Base-by-base conservation (phyloP, 2,113 vertebrate genomes). In the Poicephalus gulielmi region DNA sequence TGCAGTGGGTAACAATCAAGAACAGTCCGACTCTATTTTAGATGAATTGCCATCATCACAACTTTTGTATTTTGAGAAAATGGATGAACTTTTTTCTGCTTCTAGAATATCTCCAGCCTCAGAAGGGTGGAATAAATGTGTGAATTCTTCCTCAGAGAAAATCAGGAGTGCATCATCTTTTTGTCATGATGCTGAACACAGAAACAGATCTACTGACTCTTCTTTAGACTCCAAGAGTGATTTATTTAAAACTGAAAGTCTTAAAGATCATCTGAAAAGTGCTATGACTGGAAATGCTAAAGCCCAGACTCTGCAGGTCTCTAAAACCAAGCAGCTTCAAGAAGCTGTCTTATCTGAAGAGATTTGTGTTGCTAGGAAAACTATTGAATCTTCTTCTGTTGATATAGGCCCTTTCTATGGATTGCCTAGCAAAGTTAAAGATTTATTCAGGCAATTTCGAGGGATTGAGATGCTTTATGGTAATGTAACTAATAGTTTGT, bases 361-460 rank as follows among this genome's bases (percentile, higher is more conserved):
- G 98, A 98, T 99, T 43, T 98, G 94, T 76, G 96, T 98, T 62
- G 99, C 99, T 57, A 94, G 97, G 90, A 98, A 97, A 97, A 92
- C 98, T 33, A 97, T 98, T 50, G 98, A 98, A 68, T 95, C 96
- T 0, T 97, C 98, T 6, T 95, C 97, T 30, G 88, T 98, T 25
- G 99, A 99, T 83, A 97, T 98, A 39, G 99, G 99, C 20, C 99
- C 99, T 8, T 99, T 99, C 96, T 99, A 99, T 91, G 99, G 99
- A 14, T 98, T 99, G 30, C 99, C 99, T 44, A 98, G 97, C 94
- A 99, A 98, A 98, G 99, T 99, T n/a, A 98, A 98, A 96, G 99
- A 99, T 31, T 97, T 99, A 22, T 98, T 99, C 89, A 78, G 74
- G 71, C 98, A 98, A 30, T 96, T 99, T 63, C 98, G 98, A 96